Conservation (phyloP, 2,113 vertebrate species). For the Mirounga angustirostris region DNA sequence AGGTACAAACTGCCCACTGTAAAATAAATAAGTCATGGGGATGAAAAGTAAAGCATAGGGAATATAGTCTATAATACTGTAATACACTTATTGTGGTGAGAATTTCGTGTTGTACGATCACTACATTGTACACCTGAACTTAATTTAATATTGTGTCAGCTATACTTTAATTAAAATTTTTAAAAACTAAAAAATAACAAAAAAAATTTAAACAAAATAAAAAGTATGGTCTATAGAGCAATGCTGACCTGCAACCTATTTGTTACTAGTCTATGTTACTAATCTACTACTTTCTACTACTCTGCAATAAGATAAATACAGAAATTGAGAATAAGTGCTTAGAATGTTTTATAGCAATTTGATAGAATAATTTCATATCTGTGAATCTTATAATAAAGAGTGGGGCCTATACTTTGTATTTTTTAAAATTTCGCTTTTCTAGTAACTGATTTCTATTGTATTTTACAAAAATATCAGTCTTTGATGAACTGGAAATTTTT, state of each 20-base stretch:
- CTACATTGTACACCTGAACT: background rate
- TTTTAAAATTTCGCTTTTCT: conserved; percentile 41
- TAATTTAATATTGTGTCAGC: background rate
- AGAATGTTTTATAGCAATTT: conserved; percentile 27
- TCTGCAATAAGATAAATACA: background rate
- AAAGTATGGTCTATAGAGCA: background rate
- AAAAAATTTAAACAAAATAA: background rate
- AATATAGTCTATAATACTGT: background rate
- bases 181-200: background rate
- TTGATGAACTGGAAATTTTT: background rate
- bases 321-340: conserved; percentile 9
- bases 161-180: background rate
- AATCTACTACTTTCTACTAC: background rate
- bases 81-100: background rate
- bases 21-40: background rate
- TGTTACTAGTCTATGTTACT: background rate
- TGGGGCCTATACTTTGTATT: background rate
- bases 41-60: background rate
- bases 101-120: background rate
- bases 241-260: background rate
- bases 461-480: conserved; percentile 37
- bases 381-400: conserved; percentile 27
- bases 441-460: background rate
- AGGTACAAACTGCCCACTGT: background rate
- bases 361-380: conserved; percentile 1